Conservation (phyloP, 1,140 invertebrate species). For the Magallana angulata region DNA sequence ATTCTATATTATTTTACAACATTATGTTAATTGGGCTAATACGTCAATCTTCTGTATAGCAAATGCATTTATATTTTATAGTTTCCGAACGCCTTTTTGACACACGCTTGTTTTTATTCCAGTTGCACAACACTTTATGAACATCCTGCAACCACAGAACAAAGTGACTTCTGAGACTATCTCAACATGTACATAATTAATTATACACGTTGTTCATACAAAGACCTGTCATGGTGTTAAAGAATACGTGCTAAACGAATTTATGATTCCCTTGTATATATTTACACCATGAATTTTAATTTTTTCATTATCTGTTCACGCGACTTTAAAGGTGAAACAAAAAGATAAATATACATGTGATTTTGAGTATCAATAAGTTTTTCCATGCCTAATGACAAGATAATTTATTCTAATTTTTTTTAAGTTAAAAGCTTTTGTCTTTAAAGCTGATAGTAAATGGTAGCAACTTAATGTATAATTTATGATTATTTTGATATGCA, state of each 20-base stretch:
- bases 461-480: background rate
- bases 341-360: background rate
- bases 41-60: background rate
- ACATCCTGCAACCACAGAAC: background rate
- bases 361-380: background rate
- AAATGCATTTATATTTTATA: background rate
- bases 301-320: background rate
- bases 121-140: background rate
- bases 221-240: background rate
- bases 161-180: background rate
- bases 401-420: too few species aligned
- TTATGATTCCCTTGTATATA: background rate
- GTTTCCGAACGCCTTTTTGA: background rate
- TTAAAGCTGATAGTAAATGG: background rate
- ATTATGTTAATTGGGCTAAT: slow-evolving; percentile 28
- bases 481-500: background rate
- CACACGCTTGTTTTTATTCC: background rate
- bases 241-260: background rate
- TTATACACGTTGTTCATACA: slow-evolving; percentile 8
- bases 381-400: background rate
- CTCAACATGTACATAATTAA: slow-evolving; percentile 29
- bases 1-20: slow-evolving; percentile 35
- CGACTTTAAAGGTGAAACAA: background rate
- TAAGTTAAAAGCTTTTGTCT: background rate
- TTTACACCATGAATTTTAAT: background rate